These are phyloP conservation scores for Lates japonicus DNA, from an alignment of 2,797 vertebrate species.

Conservation along the genomic window DNA sequence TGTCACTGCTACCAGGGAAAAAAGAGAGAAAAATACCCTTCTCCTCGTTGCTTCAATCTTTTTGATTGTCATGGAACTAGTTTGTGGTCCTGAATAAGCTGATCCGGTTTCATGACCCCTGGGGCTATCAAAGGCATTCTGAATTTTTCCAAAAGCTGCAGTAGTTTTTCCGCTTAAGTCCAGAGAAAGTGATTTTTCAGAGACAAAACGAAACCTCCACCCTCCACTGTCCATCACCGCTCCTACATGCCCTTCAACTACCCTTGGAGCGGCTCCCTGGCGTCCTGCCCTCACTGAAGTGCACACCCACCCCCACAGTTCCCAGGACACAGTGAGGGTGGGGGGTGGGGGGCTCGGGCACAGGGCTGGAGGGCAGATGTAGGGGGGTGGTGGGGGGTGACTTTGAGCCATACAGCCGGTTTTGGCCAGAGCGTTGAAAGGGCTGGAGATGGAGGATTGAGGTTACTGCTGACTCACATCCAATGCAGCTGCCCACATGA, in stretches of 20 bases:
- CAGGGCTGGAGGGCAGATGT: constrained; percentile 58
- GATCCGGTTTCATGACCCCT: constrained; percentile 31
- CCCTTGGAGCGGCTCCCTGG: constrained; percentile 48
- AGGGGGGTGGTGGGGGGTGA: constrained; percentile 68
- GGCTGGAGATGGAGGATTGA: constrained; percentile 32
- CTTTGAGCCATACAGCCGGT: constrained; percentile 59
- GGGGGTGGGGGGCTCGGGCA: constrained; percentile 29
- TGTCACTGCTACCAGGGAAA: constrained; percentile 37
- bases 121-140: background rate
- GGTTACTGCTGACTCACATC: constrained; percentile 60
- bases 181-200: constrained; percentile 2
- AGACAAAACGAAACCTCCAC: constrained; percentile 12
- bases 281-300: constrained; percentile 34
- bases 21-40: background rate
- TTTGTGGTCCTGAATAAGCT: constrained; percentile 32
- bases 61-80: constrained; percentile 43
- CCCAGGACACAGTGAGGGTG: constrained; percentile 13
- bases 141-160: background rate
- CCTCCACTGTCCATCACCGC: constrained; percentile 8
- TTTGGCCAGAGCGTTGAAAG: constrained; percentile 48
- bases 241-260: constrained; percentile 63
- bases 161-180: background rate
- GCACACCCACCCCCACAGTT: constrained; percentile 44
- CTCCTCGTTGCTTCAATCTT: constrained; percentile 4
- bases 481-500: constrained; percentile 53